Percentiles rank a stretch among this genome's conserved stretches.
These are phyloP conservation scores for Brotogeris chrysoptera DNA, from an alignment of 2,797 vertebrate species.

Conservation along the genomic window DNA sequence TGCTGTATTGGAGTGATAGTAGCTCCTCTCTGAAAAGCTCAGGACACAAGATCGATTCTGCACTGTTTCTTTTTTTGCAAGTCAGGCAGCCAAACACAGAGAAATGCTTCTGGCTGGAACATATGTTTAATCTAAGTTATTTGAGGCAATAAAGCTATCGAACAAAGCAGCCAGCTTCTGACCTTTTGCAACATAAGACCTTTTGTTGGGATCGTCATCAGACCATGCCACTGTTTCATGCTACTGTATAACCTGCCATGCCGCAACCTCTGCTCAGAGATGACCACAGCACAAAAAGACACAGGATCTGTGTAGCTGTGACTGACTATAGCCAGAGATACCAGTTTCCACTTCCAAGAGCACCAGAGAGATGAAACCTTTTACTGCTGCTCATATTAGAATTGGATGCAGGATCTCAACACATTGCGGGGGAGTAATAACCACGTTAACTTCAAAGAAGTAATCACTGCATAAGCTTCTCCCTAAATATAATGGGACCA, in stretches of 20 bases:
- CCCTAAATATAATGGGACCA: not conserved
- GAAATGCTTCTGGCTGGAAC: not conserved
- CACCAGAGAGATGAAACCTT: not conserved
- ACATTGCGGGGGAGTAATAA: not conserved
- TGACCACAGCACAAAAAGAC: not conserved
- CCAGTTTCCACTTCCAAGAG: not conserved
- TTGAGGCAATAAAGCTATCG: not conserved
- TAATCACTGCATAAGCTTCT: not conserved
- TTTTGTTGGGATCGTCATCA: not conserved
- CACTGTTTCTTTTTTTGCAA: not conserved
- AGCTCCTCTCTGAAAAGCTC: not conserved
- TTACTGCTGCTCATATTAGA: not conserved
- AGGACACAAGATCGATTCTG: not conserved
- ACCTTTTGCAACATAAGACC: not conserved
- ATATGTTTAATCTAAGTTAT: not conserved
- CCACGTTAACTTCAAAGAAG: not conserved
- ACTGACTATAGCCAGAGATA: rapidly evolving
- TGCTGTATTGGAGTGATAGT: not conserved
- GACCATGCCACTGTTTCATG: not conserved
- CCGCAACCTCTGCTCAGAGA: not conserved
- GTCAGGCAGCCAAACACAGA: not conserved
- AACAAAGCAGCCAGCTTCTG: not conserved
- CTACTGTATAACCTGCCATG: rapidly evolving
- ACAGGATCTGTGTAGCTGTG: rapidly evolving
- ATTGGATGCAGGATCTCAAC: not conserved